These are phyloP conservation scores for Oxygymnocypris stewartii DNA, from an alignment of 2,113 vertebrate genomes.

Conservation along the genomic window DNA sequence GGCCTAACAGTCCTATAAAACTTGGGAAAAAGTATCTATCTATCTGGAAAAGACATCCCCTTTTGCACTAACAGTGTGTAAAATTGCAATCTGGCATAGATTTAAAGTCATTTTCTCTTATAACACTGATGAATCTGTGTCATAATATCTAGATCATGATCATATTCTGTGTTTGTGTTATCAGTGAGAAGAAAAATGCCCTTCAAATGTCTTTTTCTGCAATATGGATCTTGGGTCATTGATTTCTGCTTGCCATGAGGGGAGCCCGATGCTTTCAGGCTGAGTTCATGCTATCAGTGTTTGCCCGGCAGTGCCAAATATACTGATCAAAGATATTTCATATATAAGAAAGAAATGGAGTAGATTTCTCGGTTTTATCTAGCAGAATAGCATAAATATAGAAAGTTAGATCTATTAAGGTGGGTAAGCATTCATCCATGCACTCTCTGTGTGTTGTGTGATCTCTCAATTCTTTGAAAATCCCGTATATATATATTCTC, in stretches of 20 bases:
- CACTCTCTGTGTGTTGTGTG: not conserved
- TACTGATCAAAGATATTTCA: not conserved
- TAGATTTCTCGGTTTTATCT: not conserved
- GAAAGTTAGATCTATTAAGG: not conserved
- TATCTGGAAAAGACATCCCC: not conserved
- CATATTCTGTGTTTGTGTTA: constrained; percentile 14
- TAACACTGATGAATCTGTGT: constrained; percentile 28
- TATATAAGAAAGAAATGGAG: not conserved
- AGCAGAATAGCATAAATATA: not conserved
- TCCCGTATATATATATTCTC: not conserved
- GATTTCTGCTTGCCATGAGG: not conserved
- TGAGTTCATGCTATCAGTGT: not conserved
- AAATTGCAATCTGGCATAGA: not conserved
- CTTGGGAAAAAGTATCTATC: not conserved
- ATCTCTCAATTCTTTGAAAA: not conserved
- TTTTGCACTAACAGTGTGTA: not conserved
- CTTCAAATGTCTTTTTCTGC: not conserved
- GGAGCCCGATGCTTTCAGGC: not conserved
- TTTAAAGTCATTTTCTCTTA: not conserved
- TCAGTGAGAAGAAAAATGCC: not conserved
- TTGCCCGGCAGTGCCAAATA: not conserved
- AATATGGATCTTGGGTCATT: constrained; percentile 19
- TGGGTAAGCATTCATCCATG: not conserved
- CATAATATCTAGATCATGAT: not conserved
- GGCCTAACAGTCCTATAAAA: not conserved